Evolutionary conservation across 2,888 invertebrate species (phyloP), one percentile per base, ranked within the genome.

Genomic region (Caenorhabditis auriculariae): DNA sequence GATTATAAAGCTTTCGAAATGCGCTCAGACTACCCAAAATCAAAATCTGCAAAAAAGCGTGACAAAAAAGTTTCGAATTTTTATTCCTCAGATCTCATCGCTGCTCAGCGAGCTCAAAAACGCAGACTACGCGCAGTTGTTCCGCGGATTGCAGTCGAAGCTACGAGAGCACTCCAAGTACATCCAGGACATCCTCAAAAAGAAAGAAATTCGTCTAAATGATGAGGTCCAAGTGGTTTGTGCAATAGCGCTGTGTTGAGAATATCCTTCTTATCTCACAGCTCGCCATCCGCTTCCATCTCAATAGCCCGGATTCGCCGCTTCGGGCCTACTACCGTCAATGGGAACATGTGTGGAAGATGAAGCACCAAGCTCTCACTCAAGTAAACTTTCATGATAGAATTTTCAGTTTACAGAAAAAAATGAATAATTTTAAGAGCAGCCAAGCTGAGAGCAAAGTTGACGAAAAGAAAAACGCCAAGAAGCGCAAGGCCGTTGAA

Each of bases 331-430:
- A 60, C 57, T 69, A 72, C 43, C 38, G 69, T 12, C 62, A 69
- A 48, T 68, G 69, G 72, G 62, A 66, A 48, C 66, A 68, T 44
- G 64, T 66, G 19, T 72, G 72, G 72, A 72, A 72, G 60, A 54
- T 63, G 55, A 69, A 68, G 53, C 61, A 68, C 28, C 44, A 51
- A 35, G 39, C 58, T 28, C 49, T 47, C 4, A 2, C 45, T 17
- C 45, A 50, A 21, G 4, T 17, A 23, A 28, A 28, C 29, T 27
- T 47, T 26, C 28, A 23, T 41, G 19, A 23, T 7, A 9, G 19
- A 32, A 12, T 9, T 5, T 21, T 4, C 7, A 37, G 35, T 48
- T 48, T 37, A 7, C 35, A 24, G 23, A 4, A 7, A 21, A 29
- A 4, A 28, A 27, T 7, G n/a, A 45, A 19, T 45, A n/a, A n/a